A percentile compares a stretch with the other conserved stretches of the same genome.
These are phyloP conservation scores for Gambusia affinis DNA, from an alignment of 2,113 vertebrate species.

Conservation along the genomic window DNA sequence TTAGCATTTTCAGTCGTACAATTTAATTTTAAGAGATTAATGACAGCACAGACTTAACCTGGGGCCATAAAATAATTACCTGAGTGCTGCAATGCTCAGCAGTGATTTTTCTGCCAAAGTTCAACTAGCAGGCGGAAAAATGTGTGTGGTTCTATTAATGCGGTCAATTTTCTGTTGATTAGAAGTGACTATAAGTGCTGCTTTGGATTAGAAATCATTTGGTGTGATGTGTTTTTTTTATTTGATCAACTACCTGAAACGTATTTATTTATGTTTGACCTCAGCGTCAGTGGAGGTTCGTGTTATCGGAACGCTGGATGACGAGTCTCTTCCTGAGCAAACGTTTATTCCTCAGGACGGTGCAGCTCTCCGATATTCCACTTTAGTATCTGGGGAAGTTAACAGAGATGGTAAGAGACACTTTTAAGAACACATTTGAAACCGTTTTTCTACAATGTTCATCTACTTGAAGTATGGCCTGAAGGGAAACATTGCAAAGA, in stretches of 20 bases:
- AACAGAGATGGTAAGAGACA: conserved; percentile 70
- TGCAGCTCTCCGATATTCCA: conserved; percentile 65
- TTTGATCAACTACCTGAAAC: background rate
- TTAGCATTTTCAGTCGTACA: conserved; percentile 27
- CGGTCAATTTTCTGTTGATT: background rate
- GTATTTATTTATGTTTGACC: background rate
- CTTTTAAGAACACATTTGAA: background rate
- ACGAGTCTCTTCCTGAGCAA: conserved; percentile 69
- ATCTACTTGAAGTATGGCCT: background rate
- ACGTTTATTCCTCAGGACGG: conserved; percentile 62
- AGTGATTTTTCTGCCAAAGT: conserved; percentile 31
- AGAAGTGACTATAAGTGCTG: conserved; percentile 1
- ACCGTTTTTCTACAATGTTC: background rate
- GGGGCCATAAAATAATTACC: conserved; percentile 36
- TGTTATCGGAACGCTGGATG: conserved; percentile 56
- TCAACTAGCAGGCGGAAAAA: background rate
- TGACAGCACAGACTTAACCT: conserved; percentile 14
- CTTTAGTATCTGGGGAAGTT: conserved; percentile 65
- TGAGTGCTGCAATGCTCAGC: conserved; percentile 12
- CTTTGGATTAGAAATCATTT: conserved; percentile 8
- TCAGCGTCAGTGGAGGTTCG: conserved; percentile 68
- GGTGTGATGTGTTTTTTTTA: background rate
- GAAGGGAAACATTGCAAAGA: background rate
- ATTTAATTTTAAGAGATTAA: conserved; percentile 40
- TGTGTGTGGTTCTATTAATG: background rate